Conservation (phyloP, 2,797 vertebrate genomes). For the Sebastolobus altivelis region DNA sequence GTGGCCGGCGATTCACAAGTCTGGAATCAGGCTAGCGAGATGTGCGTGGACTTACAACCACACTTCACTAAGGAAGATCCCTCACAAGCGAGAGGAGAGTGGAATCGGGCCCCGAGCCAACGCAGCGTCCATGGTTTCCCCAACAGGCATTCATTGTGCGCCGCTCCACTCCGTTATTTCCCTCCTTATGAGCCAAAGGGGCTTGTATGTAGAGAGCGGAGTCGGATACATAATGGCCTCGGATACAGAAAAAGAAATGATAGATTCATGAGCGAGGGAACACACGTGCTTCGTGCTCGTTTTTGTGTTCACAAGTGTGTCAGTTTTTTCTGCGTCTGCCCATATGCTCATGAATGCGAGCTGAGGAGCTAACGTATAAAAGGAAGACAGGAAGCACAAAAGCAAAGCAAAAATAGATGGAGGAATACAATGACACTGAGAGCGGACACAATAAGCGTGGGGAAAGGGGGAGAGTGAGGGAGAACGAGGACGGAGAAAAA, state of each 20-base stretch:
- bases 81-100: conserved; percentile 57
- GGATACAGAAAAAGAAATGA: conserved; percentile 51
- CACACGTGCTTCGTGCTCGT: conserved; percentile 32
- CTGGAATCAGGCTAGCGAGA: conserved; percentile 62
- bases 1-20: conserved; percentile 59
- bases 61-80: conserved; percentile 73
- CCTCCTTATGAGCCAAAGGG: conserved; percentile 53
- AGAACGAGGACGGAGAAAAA: conserved; percentile 14
- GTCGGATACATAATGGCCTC: conserved; percentile 47
- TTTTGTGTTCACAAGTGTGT: conserved; percentile 59
- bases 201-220: conserved; percentile 41
- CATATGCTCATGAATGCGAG: conserved; percentile 56
- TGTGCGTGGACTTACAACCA: conserved; percentile 83
- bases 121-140: conserved; percentile 64
- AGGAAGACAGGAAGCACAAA: conserved; percentile 47
- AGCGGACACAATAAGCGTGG: conserved; percentile 57
- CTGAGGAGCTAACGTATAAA: conserved; percentile 30
- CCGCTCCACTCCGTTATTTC: conserved; percentile 58
- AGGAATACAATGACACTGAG: conserved; percentile 57
- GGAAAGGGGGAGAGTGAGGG: conserved; percentile 26
- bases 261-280: conserved; percentile 42
- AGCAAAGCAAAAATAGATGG: conserved; percentile 64
- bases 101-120: conserved; percentile 70
- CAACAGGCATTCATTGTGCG: conserved; percentile 71
- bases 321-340: conserved; percentile 45